Percentiles rank a stretch among this genome's conserved stretches.
Evolutionary conservation across 2,888 invertebrate species (phyloP).

Genomic region (Eugnorisma glareosa): DNA sequence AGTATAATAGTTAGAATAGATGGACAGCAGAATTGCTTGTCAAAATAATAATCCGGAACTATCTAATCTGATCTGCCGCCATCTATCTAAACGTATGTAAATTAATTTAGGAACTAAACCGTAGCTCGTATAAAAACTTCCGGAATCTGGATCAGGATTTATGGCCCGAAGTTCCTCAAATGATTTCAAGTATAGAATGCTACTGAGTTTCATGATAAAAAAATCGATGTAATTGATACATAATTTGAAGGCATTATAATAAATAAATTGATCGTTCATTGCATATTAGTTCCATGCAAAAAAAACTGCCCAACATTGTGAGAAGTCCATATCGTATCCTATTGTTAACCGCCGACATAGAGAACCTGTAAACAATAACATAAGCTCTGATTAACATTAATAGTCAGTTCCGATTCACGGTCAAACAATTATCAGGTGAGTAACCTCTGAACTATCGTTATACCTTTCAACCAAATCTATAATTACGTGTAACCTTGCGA

Average conservation of each 20-base stretch:
- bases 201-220: background rate
- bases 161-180: constrained; percentile 18
- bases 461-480: constrained; percentile 77
- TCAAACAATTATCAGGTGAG: constrained; percentile 76
- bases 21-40: background rate
- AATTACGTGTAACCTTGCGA: constrained; percentile 74
- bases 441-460: constrained; percentile 81
- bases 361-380: constrained; percentile 71
- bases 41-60: constrained; percentile 27
- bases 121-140: constrained; percentile 25
- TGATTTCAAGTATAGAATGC: background rate
- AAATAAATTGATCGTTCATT: background rate
- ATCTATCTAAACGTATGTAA: constrained; percentile 19
- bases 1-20: background rate
- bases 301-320: background rate
- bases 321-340: constrained; percentile 22
- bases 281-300: background rate
- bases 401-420: constrained; percentile 72
- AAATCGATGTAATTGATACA: background rate
- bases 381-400: constrained; percentile 75
- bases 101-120: constrained; percentile 22
- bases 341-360: constrained; percentile 57
- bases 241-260: background rate
- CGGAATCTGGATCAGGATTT: constrained; percentile 19
- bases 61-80: constrained; percentile 17